phyloP scores from a whole-genome alignment of 2,888 invertebrate species.

The Fissipunctia ypsillon region DNA sequence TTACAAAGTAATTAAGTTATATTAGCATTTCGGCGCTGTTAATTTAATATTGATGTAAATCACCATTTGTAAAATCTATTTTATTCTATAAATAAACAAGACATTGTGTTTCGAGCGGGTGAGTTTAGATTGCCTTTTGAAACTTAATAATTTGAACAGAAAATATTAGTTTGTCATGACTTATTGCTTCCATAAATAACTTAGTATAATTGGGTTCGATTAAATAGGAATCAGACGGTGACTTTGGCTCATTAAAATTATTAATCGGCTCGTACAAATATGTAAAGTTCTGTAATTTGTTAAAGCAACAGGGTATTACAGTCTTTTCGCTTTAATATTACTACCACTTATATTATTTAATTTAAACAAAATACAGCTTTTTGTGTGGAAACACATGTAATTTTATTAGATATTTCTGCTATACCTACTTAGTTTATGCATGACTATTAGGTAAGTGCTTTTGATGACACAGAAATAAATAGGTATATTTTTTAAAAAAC shows the following conservation, averaged over 20 bases:
- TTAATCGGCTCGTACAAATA: constrained; percentile 40
- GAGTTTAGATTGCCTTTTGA: neutral
- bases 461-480: neutral
- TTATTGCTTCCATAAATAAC: constrained; percentile 36
- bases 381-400: neutral
- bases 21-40: constrained; percentile 64
- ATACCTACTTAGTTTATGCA: neutral
- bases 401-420: neutral
- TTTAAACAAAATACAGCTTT: neutral
- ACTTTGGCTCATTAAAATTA: constrained; percentile 38
- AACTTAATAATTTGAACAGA: constrained; percentile 13
- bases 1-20: constrained; percentile 68
- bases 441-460: neutral
- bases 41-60: constrained; percentile 48
- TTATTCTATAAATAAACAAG: constrained; percentile 33
- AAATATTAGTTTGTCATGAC: constrained; percentile 28
- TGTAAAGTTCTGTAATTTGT: constrained; percentile 38
- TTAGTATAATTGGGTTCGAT: constrained; percentile 41
- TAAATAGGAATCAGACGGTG: constrained; percentile 31
- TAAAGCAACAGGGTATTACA: neutral
- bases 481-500: neutral
- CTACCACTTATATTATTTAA: neutral
- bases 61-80: constrained; percentile 49
- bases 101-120: constrained; percentile 7
- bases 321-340: constrained; percentile 3